phyloP scores from a whole-genome alignment of 2,797 vertebrate genomes.

The Buceros bicornis region DNA sequence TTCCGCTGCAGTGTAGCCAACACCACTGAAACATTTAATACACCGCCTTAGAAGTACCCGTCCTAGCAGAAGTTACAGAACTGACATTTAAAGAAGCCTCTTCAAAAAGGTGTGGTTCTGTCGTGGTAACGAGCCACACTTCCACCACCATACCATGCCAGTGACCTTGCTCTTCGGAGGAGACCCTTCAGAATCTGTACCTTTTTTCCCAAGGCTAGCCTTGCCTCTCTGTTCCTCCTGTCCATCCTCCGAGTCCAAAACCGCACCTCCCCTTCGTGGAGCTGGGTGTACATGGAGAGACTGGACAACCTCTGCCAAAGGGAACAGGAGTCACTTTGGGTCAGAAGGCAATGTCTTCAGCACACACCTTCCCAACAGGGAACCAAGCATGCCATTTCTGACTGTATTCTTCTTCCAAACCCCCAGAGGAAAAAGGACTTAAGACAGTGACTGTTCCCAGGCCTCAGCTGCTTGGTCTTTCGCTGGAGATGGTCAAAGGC shows the following conservation, averaged over 20 bases:
- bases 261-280: neutral
- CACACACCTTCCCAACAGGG: neutral
- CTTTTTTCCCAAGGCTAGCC: neutral
- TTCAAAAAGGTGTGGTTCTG: neutral
- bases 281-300: neutral
- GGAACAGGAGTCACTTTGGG: fast-evolving
- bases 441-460: neutral
- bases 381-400: neutral
- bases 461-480: neutral
- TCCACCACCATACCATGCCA: neutral
- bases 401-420: neutral
- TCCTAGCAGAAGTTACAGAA: neutral
- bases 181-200: neutral
- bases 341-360: neutral
- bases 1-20: neutral
- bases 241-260: neutral
- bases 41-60: neutral
- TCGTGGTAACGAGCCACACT: neutral
- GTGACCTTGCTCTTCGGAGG: neutral
- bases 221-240: neutral
- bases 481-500: neutral
- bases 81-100: neutral
- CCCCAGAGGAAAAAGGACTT: neutral
- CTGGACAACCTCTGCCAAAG: neutral
- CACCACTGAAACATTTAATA: neutral